Percentiles rank a stretch among this genome's conserved stretches.
Evolutionary conservation across 2,113 vertebrate species (phyloP).

Genomic region (Pituophis catenifer): DNA sequence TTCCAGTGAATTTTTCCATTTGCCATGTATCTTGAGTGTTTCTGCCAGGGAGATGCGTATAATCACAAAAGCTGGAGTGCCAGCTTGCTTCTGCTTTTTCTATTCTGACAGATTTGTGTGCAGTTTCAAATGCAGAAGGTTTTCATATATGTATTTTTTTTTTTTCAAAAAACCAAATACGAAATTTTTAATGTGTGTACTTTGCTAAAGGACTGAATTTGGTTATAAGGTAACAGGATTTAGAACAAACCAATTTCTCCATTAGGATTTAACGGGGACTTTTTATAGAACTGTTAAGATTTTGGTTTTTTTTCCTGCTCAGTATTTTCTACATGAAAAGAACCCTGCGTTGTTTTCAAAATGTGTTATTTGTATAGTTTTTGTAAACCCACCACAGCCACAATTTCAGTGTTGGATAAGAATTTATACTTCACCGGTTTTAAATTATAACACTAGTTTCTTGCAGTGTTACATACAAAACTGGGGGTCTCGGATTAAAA

Average conservation of each 20-base stretch:
- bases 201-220: conserved; percentile 58
- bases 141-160: too few relatives aligned
- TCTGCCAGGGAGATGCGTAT: conserved; percentile 40
- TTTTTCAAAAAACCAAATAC: conserved; percentile 16
- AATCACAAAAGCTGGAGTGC: conserved; percentile 47
- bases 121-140: conserved; percentile 59
- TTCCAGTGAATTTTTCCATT: conserved; percentile 43
- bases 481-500: conserved; percentile 51
- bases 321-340: conserved; percentile 49
- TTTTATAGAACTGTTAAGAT: conserved; percentile 57
- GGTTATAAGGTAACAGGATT: conserved; percentile 64
- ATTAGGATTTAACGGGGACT: conserved; percentile 49
- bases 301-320: conserved; percentile 32
- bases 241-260: conserved; percentile 60
- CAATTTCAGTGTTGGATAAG: conserved; percentile 60
- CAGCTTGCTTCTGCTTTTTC: conserved; percentile 58
- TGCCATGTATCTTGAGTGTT: conserved; percentile 62
- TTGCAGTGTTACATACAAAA: conserved; percentile 53
- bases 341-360: conserved; percentile 36
- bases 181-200: conserved; percentile 60
- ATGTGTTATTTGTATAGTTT: conserved; percentile 23
- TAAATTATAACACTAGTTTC: conserved; percentile 66
- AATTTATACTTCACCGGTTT: conserved; percentile 66
- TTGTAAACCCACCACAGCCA: conserved; percentile 57
- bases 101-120: conserved; percentile 48